These are phyloP conservation scores for Agrotis segetum DNA, from an alignment of 2,888 invertebrate species.

Conservation along the genomic window DNA sequence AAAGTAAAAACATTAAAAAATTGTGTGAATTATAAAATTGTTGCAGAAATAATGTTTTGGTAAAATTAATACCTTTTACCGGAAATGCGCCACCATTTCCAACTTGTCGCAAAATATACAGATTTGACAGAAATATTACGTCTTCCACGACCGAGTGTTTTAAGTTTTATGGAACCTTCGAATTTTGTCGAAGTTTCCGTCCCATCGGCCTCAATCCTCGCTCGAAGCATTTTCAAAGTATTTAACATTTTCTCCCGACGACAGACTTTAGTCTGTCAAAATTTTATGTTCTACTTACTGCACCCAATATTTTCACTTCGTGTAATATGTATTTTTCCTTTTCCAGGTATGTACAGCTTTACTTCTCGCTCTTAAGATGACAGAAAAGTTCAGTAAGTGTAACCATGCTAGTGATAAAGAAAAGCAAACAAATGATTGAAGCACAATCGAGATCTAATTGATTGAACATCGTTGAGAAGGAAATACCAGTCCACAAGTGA, in stretches of 20 bases:
- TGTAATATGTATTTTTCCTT: slow-evolving; percentile 25
- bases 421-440: slow-evolving; percentile 43
- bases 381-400: slow-evolving; percentile 39
- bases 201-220: slow-evolving; percentile 61
- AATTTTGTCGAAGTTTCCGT: slow-evolving; percentile 73
- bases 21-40: neutral
- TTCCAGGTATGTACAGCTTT: slow-evolving; percentile 62
- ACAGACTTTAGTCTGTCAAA: slow-evolving; percentile 41
- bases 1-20: neutral
- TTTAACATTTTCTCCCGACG: slow-evolving; percentile 44
- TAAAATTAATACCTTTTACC: slow-evolving; percentile 6
- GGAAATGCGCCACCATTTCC: slow-evolving; percentile 6
- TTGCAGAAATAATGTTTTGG: neutral
- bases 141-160: slow-evolving; percentile 50
- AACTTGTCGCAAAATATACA: slow-evolving; percentile 26
- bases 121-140: slow-evolving; percentile 38
- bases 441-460: slow-evolving; percentile 37
- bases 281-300: slow-evolving; percentile 29
- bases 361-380: slow-evolving; percentile 25
- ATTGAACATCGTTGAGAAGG: slow-evolving; percentile 47
- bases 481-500: slow-evolving; percentile 53
- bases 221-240: slow-evolving; percentile 66
- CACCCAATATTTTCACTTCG: slow-evolving; percentile 19
- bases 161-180: slow-evolving; percentile 69
- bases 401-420: slow-evolving; percentile 12